Conservation (phyloP, 2,888 invertebrate genomes). For the Camptogramma bilineatum region DNA sequence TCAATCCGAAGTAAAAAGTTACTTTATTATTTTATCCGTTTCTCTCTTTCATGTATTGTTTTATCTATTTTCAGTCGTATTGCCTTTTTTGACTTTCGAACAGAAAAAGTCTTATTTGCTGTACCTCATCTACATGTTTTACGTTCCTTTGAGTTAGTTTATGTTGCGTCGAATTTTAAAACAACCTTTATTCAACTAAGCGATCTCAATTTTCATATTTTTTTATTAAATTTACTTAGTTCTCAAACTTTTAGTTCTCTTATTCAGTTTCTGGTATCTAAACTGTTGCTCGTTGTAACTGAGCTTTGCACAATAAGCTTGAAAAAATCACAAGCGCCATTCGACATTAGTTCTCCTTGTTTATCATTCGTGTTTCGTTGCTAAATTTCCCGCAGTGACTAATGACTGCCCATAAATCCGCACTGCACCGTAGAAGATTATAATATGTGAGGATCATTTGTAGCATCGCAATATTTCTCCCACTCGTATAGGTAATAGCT, state of each 20-base stretch:
- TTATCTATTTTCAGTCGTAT: constrained; percentile 13
- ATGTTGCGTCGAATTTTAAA: not conserved
- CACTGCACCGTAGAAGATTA: constrained; percentile 78
- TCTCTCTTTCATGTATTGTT: constrained; percentile 1
- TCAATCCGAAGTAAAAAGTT: constrained; percentile 8
- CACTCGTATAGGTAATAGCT: constrained; percentile 52
- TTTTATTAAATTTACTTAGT: too few species aligned
- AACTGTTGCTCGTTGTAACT: constrained; percentile 1
- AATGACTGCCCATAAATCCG: constrained; percentile 79
- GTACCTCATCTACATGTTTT: not conserved
- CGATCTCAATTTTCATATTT: not conserved
- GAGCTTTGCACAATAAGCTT: constrained; percentile 2
- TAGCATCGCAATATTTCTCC: constrained; percentile 63
- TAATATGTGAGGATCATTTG: constrained; percentile 74
- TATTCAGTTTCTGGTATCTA: not conserved
- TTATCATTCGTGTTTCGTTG: constrained; percentile 80
- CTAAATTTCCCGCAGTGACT: constrained; percentile 78
- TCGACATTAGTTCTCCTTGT: constrained; percentile 70
- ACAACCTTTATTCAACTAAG: not conserved
- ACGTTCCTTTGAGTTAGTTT: not conserved
- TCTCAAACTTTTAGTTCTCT: too few species aligned
- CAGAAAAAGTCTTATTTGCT: not conserved
- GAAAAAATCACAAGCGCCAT: constrained; percentile 59
- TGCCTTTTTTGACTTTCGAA: not conserved
- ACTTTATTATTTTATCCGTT: constrained; percentile 7